Base-by-base conservation (phyloP, 2,797 vertebrate genomes). In the Argyrosomus regius region DNA sequence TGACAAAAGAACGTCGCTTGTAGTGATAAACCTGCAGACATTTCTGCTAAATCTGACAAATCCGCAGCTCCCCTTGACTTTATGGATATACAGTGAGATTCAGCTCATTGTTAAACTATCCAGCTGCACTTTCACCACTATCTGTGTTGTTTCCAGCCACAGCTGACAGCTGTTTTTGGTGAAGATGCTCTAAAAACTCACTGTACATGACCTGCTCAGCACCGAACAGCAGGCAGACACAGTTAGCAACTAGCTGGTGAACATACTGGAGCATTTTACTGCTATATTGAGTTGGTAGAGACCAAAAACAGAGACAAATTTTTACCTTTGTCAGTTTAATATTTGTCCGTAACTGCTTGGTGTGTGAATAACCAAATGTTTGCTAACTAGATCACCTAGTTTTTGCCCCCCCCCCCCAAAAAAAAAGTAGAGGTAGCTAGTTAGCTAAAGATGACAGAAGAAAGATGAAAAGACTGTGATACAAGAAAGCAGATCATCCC, bases 401-500 rank as follows among this genome's bases (percentile, higher is more conserved):
- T 50, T 31, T 16, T 1, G 7, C 22, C 2, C 14, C 9, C n/a
- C 11, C 22, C 22, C 22, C 22, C 22, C 22, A 22, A 22, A 14
- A 28, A 35, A 28, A 3, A 28, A 28, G 28, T 31, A 35, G 7
- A 35, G 35, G 9, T 35, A 35, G 8, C 28, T 35, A 35, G 7
- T 60, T 18, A 48, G 26, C 20, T 20, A 22, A 26, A 66, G 39
- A 70, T 3, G 6, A 22, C 48, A 58, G 52, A 53, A 52, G 22
- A 69, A 22, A 46, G 49, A 60, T 22, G 16, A 20, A 66, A 77
- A 59, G 50, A 41, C 75, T 73, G 5, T 48, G 14, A 63, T 64
- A 53, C 65, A 39, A 54, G 45, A 53, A 22, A 26, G 26, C n/a
- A 20, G 24, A 63, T 41, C 1, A 43, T 17, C 45, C 31, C n/a